A percentile compares a stretch with the other conserved stretches of the same genome.
phyloP scores from a whole-genome alignment of 2,113 vertebrate species.

The Ramphastos sulfuratus region DNA sequence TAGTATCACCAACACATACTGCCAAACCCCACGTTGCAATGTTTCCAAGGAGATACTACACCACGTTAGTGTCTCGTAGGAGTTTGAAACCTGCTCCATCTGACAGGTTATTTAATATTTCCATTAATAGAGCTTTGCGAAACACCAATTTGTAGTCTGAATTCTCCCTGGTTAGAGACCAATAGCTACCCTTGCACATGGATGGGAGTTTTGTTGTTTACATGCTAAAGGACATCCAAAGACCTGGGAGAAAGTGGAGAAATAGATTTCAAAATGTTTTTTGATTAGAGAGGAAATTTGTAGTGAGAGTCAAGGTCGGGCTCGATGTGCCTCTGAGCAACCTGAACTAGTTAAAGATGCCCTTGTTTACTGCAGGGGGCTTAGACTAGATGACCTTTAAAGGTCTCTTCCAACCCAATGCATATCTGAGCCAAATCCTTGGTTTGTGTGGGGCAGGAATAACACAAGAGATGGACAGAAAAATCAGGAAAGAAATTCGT shows the following conservation, averaged over 20 bases:
- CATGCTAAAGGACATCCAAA: not conserved
- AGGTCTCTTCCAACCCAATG: no score
- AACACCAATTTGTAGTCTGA: not conserved
- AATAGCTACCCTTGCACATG: not conserved
- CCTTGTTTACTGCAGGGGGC: no score
- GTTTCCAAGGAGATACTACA: constrained; percentile 69
- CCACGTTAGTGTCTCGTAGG: not conserved
- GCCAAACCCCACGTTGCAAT: not conserved
- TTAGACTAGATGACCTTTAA: no score
- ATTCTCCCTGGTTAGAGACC: not conserved
- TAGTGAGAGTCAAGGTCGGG: not conserved
- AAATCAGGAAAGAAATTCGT: not conserved
- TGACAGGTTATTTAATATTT: constrained; percentile 28
- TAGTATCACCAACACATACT: not conserved
- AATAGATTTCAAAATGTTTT: not conserved
- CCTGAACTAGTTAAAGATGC: no score
- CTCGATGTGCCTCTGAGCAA: no score
- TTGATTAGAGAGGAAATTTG: not conserved
- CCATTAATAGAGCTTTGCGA: not conserved
- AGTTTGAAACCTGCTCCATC: constrained; percentile 39
- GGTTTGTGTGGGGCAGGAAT: not conserved
- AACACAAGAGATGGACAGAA: not conserved
- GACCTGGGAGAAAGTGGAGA: not conserved
- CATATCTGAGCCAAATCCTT: not conserved
- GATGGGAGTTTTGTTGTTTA: not conserved